Evolutionary conservation across 2,888 invertebrate genomes (phyloP), one percentile per base, ranked within the genome.

Genomic region (Pachymerium ferrugineum): DNA sequence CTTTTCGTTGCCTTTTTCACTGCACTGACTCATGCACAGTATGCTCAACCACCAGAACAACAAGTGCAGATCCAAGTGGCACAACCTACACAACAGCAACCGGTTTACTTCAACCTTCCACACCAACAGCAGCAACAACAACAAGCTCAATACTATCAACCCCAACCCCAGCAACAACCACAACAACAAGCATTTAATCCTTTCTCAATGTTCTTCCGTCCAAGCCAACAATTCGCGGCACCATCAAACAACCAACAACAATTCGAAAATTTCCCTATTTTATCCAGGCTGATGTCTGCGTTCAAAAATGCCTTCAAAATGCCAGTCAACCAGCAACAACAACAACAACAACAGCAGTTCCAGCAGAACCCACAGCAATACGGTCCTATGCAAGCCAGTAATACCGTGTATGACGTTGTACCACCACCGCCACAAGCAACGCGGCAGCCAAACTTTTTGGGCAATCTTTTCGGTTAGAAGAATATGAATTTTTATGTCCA

Each of bases 271-370:
- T 72, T 72, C 29, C 72, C 72, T 16, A 72, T 72, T 29, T 25
- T 72, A n/a, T 54, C 54, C 14, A 22, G 54, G n/a, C n/a, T 72
- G n/a, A 47, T 72, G 28, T 47, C 47, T 29, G 72, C 72, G 10
- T 72, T 72, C 16, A 42, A 47, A 30, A 42, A 72, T n/a, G 72
- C 54, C 47, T 72, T 72, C 33, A 72, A n/a, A n/a, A n/a, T n/a
- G n/a, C n/a, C 72, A 1, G 22, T 38, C 30, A 72, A 38, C 29
- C 38, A 16, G 25, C 42, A 72, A 25, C 71, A 38, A 38, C 62
- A 28, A 5, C 54, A 72, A 72, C 47, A 42, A 16, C 72, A 42
- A 28, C 25, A 22, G 35, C 70, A 70, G n/a, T 42, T 38, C 22
- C 47, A 47, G 16, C 72, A 29, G 19, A 35, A 72, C n/a, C 47